Percentiles rank a stretch among this genome's conserved stretches.
Conservation (phyloP, 2,113 vertebrate species). For the Ceyx cyanopectus region DNA sequence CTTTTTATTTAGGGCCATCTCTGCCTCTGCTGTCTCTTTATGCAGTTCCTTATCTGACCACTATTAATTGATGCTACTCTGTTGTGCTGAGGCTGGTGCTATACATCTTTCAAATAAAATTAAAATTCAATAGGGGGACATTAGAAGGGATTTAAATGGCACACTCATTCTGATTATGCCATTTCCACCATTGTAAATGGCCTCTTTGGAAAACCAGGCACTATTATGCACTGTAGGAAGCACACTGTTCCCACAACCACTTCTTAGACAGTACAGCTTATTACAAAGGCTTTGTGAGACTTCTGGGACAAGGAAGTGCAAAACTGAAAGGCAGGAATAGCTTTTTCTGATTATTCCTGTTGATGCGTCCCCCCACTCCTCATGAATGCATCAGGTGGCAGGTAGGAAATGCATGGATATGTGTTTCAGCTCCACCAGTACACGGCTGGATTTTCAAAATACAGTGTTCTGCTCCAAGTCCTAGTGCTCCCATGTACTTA, state of each 20-base stretch:
- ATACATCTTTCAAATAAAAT: not conserved
- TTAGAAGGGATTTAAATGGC: not conserved
- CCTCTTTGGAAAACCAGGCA: not conserved
- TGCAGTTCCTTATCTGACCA: not conserved
- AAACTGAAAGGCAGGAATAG: not conserved
- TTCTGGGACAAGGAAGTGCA: not conserved
- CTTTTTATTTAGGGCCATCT: not conserved
- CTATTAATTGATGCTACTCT: not conserved
- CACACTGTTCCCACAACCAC: not conserved
- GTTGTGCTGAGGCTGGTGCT: not conserved
- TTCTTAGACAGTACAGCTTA: not conserved
- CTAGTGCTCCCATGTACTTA: accelerated
- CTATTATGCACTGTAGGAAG: not conserved
- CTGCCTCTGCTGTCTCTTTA: not conserved
- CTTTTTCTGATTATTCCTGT: not conserved
- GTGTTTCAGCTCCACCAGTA: not conserved
- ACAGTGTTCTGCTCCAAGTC: not conserved
- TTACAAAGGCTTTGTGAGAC: not conserved
- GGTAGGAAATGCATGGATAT: not conserved
- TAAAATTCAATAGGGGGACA: not conserved
- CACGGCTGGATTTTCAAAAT: not conserved
- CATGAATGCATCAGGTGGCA: not conserved
- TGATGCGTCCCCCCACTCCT: not conserved
- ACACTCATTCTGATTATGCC: not conserved
- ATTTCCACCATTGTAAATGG: not conserved